phyloP scores from a whole-genome alignment of 2,888 invertebrate species.

The Dasysyrphus tricinctus region DNA sequence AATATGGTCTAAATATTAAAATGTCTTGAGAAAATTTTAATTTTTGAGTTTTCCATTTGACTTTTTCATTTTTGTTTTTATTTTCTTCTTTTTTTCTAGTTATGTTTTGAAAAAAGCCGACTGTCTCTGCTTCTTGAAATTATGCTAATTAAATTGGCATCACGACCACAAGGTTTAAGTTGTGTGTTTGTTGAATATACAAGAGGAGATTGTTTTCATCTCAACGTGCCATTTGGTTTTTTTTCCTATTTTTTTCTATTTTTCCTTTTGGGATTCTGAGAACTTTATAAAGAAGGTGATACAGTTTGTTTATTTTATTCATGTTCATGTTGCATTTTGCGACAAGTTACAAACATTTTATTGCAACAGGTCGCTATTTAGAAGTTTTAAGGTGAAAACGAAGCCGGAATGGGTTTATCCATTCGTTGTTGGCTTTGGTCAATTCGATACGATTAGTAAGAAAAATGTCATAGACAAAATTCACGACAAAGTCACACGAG shows the following conservation, averaged over 20 bases:
- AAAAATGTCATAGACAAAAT: not conserved
- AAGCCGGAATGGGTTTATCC: not conserved
- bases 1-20: not conserved
- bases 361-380: slow-evolving; percentile 23
- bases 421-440: not conserved
- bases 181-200: slow-evolving; percentile 10
- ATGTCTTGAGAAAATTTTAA: slow-evolving; percentile 24
- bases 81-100: not conserved
- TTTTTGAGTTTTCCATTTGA: slow-evolving; percentile 21
- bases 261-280: slow-evolving; percentile 18
- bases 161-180: slow-evolving; percentile 25
- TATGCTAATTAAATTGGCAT: slow-evolving; percentile 42
- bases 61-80: not conserved
- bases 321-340: not conserved
- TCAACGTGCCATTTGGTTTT: not conserved
- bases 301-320: not conserved
- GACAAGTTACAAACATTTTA: slow-evolving; percentile 22
- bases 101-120: slow-evolving; percentile 2
- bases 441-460: not conserved
- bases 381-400: not conserved
- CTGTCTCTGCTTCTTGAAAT: slow-evolving; percentile 18
- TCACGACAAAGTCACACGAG: too few relatives aligned
- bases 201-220: slow-evolving; percentile 13
- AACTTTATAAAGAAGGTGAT: slow-evolving; percentile 1
- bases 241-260: not conserved